Evolutionary conservation across 2,888 invertebrate genomes (phyloP).

Genomic region (Ormyrus pomaceus): DNA sequence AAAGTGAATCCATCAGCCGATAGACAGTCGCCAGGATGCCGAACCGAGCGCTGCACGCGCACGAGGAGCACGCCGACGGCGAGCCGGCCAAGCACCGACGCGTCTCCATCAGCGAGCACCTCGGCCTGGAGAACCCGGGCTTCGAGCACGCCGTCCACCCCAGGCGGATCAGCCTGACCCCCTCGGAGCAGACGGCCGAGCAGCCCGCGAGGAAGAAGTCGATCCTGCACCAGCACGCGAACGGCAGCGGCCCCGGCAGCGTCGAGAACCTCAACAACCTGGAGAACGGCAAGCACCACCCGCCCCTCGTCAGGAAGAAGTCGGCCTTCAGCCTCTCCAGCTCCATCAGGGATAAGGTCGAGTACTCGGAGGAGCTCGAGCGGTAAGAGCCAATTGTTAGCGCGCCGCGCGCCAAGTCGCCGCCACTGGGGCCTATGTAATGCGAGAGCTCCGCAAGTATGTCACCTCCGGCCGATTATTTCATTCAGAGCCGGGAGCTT

Average conservation of each 20-base stretch:
- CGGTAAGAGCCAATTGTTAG: slow-evolving; percentile 59
- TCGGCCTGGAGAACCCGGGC: slow-evolving; percentile 70
- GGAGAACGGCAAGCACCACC: slow-evolving; percentile 65
- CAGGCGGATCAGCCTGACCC: slow-evolving; percentile 69
- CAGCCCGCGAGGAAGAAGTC: slow-evolving; percentile 69
- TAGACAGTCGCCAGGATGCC: too few species aligned
- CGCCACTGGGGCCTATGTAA: not conserved
- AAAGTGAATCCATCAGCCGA: too few species aligned
- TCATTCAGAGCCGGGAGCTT: too few species aligned
- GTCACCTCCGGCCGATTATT: too few species aligned
- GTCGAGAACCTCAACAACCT: slow-evolving; percentile 71
- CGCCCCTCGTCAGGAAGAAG: slow-evolving; percentile 65
- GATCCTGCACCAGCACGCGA: slow-evolving; percentile 66
- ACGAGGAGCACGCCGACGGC: not conserved
- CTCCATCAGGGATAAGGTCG: slow-evolving; percentile 73
- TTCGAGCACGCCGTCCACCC: slow-evolving; percentile 66
- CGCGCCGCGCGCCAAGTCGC: not conserved
- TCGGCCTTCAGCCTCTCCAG: slow-evolving; percentile 73
- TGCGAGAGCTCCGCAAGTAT: not conserved
- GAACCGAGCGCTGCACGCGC: slow-evolving; percentile 19
- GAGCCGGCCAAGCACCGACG: slow-evolving; percentile 61
- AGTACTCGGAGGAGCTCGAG: slow-evolving; percentile 72
- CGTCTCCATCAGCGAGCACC: slow-evolving; percentile 72
- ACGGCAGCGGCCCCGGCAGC: slow-evolving; percentile 68
- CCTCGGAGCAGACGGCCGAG: slow-evolving; percentile 56